Evolutionary conservation across 2,888 invertebrate genomes (phyloP).

Genomic region (Drosophila conformis): DNA sequence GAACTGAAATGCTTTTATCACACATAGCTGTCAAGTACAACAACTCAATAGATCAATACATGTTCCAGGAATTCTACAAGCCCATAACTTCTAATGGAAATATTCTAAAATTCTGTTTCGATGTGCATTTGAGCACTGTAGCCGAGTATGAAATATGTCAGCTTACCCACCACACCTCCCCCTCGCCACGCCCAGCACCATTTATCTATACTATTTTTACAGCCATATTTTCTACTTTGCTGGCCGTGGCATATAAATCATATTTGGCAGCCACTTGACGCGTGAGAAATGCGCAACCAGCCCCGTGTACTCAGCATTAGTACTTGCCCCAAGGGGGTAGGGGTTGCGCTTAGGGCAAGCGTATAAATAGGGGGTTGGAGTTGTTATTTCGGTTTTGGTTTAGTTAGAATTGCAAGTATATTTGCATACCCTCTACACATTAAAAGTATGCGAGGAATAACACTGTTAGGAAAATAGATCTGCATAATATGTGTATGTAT

Average conservation of each 20-base stretch:
- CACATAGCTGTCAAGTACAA: constrained; percentile 13
- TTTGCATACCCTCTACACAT: background rate
- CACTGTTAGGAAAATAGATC: background rate
- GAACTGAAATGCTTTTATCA: constrained; percentile 1
- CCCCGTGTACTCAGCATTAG: constrained; percentile 44
- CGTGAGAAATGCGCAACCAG: constrained; percentile 67
- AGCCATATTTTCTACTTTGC: constrained; percentile 60
- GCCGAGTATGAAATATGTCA: background rate
- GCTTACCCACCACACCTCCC: too few species aligned
- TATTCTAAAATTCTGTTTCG: constrained; percentile 19
- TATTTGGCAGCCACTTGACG: constrained; percentile 76
- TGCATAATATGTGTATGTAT: background rate
- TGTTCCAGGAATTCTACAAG: constrained; percentile 30
- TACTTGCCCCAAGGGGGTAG: constrained; percentile 26
- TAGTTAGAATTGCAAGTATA: constrained; percentile 21
- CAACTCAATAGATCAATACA: constrained; percentile 31
- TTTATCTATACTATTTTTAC: constrained; percentile 57
- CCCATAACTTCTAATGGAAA: constrained; percentile 37
- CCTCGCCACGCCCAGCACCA: background rate
- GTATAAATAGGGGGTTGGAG: background rate
- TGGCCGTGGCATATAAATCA: constrained; percentile 69
- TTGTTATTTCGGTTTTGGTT: constrained; percentile 32
- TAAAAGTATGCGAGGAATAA: background rate
- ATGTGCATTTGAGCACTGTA: constrained; percentile 13
- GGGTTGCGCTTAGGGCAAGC: background rate